Conservation (phyloP, 37 sponge, comb jelly and placozoan genomes). For the Corticium candelabrum region DNA sequence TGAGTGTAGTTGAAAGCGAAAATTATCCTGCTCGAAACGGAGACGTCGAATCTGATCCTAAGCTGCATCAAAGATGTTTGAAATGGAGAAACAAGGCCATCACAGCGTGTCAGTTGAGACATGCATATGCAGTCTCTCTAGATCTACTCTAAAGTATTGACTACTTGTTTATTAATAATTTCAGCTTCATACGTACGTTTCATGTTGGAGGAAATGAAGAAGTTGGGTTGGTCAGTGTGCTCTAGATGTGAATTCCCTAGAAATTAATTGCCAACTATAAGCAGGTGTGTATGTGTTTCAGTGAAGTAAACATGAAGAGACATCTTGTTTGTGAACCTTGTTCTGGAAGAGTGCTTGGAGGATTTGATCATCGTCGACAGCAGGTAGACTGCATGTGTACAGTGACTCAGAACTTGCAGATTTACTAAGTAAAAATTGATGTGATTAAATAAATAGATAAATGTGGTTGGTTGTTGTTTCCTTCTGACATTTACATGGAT, state of each 20-base stretch:
- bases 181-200: constrained; percentile 65
- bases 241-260: background rate
- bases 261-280: no score
- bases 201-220: constrained; percentile 83
- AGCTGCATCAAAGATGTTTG: constrained; percentile 33
- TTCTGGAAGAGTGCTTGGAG: constrained; percentile 65
- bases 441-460: no score
- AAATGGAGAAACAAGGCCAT: constrained; percentile 32
- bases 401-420: no score
- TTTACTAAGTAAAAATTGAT: no score
- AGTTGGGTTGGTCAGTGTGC: constrained; percentile 58
- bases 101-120: constrained; percentile 25
- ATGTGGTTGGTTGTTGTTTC: no score
- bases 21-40: constrained; percentile 18
- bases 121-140: background rate
- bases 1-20: constrained; percentile 17
- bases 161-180: background rate
- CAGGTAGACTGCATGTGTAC: constrained; percentile 59
- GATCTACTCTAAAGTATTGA: background rate
- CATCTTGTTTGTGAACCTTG: constrained; percentile 91
- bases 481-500: no score
- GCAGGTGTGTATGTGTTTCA: no score
- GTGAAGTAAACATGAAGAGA: constrained; percentile 61
- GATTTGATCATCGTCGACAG: constrained; percentile 46
- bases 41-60: constrained; percentile 7